Conservation (phyloP, 2,797 vertebrate genomes). For the Eulemur rubriventer region DNA sequence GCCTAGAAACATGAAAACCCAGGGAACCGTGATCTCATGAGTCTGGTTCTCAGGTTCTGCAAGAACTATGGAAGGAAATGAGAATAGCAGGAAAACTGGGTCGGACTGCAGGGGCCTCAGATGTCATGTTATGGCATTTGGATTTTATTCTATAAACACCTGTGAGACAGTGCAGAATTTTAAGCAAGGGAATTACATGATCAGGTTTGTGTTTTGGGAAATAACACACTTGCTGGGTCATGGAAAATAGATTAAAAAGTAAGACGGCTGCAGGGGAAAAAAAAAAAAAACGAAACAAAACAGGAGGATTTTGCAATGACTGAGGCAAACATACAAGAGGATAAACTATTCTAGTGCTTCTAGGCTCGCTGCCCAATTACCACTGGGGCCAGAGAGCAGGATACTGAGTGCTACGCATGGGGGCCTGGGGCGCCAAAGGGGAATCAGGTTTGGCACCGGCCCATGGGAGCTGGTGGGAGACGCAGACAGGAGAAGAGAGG, state of each 20-base stretch:
- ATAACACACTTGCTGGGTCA: neutral
- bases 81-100: neutral
- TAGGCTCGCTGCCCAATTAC: neutral
- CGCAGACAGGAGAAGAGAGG: neutral
- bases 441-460: neutral
- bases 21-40: neutral
- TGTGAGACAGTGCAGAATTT: neutral
- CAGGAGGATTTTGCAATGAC: neutral
- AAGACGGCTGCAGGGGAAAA: neutral
- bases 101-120: neutral
- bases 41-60: neutral
- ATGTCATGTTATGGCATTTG: neutral
- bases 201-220: neutral
- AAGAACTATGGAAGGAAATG: neutral
- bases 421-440: neutral
- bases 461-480: neutral
- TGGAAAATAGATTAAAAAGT: conserved; percentile 36
- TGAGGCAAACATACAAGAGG: neutral
- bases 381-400: neutral
- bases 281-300: neutral
- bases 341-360: neutral
- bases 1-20: neutral
- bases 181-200: neutral
- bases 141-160: conserved; percentile 10
- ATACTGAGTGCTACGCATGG: neutral